Evolutionary conservation across 1,140 invertebrate genomes (phyloP), one percentile per base, ranked within the genome.

Genomic region (Caenorhabditis latens): DNA sequence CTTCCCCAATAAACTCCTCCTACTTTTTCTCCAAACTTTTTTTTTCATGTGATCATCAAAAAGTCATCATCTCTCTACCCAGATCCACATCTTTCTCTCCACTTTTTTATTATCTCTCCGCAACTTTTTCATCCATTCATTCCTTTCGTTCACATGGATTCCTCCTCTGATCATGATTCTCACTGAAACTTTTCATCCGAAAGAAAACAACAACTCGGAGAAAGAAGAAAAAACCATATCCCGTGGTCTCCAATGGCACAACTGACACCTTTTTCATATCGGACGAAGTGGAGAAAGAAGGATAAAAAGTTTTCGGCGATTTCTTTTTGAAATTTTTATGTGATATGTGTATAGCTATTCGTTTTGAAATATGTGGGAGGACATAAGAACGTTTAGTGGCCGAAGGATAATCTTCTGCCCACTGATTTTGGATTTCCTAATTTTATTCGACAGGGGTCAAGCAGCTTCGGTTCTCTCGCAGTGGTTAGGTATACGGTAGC

Each of bases 261-360:
- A 79, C 71, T 79, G 71, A 79, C 71, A 79, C 71, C 71, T 50
- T 24, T 48, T 46, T 48, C 71, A n/a, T 50, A 46, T 48, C 9
- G 40, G 16, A 13, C 4, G 13, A n/a, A 46, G 14, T 32, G n/a
- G 19, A n/a, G 21, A 9, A 43, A 79, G 11, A 16, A 32, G 14
- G n/a, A 79, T 11, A 79, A 79, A 79, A 79, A 79, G 46, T 79
- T 50, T 79, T 79, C 71, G 71, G 71, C 71, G 71, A 79, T 50
- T 50, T 79, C 71, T 79, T 32, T 32, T 79, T 79, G 71, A 79
- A 24, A 79, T 24, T 79, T 79, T 79, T 79, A 79, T 79, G 71
- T 79, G 71, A 79, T 79, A 79, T 79, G 71, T 79, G 71, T 79
- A 79, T 79, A 50, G 71, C 71, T 79, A 79, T 79, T 79, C 71